These are phyloP conservation scores for Drosophila gaucha DNA, from an alignment of 2,888 invertebrate genomes.

Conservation along the genomic window DNA sequence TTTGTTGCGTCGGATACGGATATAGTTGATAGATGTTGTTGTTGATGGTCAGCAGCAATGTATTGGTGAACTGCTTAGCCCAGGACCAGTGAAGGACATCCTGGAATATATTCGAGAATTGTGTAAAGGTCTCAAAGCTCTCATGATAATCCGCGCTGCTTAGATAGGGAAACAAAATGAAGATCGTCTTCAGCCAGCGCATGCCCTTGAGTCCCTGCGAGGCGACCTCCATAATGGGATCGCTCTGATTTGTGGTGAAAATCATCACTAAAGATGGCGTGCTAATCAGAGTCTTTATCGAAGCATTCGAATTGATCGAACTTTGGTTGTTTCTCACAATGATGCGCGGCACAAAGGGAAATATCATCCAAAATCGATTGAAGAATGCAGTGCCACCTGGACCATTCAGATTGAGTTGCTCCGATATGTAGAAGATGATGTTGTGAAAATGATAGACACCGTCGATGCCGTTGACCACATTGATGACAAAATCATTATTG, in stretches of 20 bases:
- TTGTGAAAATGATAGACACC: conserved; percentile 65
- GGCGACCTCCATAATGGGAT: conserved; percentile 76
- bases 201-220: conserved; percentile 53
- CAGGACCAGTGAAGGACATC: conserved; percentile 65
- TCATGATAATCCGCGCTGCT: conserved; percentile 22
- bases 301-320: background rate
- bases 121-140: conserved; percentile 22
- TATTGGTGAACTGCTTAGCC: conserved; percentile 70
- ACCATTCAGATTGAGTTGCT: conserved; percentile 53
- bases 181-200: conserved; percentile 73
- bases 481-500: conserved; percentile 54
- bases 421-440: conserved; percentile 75
- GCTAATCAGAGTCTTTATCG: conserved; percentile 64
- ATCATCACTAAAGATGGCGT: conserved; percentile 69
- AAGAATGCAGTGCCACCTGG: conserved; percentile 52
- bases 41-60: conserved; percentile 62
- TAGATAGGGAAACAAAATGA: conserved; percentile 64
- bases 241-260: conserved; percentile 64
- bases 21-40: conserved; percentile 62
- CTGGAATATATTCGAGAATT: conserved; percentile 37
- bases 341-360: conserved; percentile 60
- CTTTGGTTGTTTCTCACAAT: conserved; percentile 44
- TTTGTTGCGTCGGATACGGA: conserved; percentile 64
- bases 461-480: conserved; percentile 58
- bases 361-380: conserved; percentile 48